Conservation (phyloP, 1,140 invertebrate species). For the Drosophila virilis region DNA sequence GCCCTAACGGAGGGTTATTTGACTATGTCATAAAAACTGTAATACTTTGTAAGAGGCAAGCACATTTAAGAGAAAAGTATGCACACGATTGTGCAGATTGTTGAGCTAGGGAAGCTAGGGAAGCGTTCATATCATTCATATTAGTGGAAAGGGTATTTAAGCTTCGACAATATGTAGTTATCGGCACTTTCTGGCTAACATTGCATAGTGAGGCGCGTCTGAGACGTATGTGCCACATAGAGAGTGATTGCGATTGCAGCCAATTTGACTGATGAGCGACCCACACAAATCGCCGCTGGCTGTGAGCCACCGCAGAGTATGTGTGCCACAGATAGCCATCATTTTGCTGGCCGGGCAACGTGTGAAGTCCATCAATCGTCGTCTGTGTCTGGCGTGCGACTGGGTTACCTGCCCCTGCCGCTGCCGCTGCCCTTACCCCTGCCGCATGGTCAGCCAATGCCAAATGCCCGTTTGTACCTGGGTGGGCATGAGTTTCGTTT, state of each 20-base stretch:
- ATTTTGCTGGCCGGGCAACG: slow-evolving; percentile 50
- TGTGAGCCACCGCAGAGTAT: slow-evolving; percentile 27
- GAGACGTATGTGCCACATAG: slow-evolving; percentile 13
- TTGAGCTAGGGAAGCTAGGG: too few relatives aligned
- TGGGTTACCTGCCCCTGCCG: slow-evolving; percentile 31
- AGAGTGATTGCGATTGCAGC: slow-evolving; percentile 55
- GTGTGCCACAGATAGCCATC: slow-evolving; percentile 73
- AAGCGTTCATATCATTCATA: too few relatives aligned
- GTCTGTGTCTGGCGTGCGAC: slow-evolving; percentile 64
- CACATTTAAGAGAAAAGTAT: too few relatives aligned
- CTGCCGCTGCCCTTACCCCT: background rate
- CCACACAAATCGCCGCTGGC: slow-evolving; percentile 62
- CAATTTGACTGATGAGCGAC: slow-evolving; percentile 79
- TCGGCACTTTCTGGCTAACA: background rate
- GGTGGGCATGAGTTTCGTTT: slow-evolving; percentile 75
- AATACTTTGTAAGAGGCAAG: background rate
- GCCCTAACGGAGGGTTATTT: background rate
- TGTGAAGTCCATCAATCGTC: slow-evolving; percentile 76
- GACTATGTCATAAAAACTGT: background rate
- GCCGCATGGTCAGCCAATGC: slow-evolving; percentile 33
- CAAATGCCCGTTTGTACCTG: slow-evolving; percentile 47
- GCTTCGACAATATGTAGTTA: background rate
- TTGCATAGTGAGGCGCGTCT: background rate
- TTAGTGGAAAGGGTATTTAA: background rate
- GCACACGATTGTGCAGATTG: too few relatives aligned